Percentiles rank a stretch among this genome's conserved stretches.
These are phyloP conservation scores for Araneus ventricosus DNA, from an alignment of 1,140 invertebrate species.

Conservation along the genomic window DNA sequence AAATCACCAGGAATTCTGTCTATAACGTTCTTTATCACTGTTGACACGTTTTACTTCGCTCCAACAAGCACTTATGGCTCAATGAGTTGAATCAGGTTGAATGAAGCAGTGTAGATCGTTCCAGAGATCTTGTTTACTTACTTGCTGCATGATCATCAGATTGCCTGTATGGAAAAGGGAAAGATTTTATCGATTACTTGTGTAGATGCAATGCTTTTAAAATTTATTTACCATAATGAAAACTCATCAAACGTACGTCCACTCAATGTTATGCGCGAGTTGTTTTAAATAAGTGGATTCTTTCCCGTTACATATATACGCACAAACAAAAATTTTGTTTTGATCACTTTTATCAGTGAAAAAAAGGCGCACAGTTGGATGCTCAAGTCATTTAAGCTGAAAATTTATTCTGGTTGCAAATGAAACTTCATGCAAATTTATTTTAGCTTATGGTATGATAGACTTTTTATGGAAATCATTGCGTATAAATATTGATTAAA, in stretches of 20 bases:
- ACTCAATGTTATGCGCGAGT: not conserved
- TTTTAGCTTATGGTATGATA: not conserved
- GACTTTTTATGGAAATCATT: not conserved
- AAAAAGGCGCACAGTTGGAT: not conserved
- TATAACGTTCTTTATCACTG: not conserved
- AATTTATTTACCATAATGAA: conserved; percentile 37
- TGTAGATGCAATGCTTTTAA: not conserved
- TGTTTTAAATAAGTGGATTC: not conserved
- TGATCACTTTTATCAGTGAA: conserved; percentile 1
- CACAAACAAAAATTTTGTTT: not conserved
- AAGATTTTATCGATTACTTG: not conserved
- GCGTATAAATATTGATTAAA: conserved; percentile 16
- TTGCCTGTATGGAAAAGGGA: not conserved
- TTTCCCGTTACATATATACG: not conserved
- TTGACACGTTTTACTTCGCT: not conserved
- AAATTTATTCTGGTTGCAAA: not conserved
- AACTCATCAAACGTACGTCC: not conserved
- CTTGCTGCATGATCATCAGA: not conserved
- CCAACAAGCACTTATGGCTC: conserved; percentile 13
- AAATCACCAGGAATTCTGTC: not conserved
- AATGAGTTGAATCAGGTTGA: not conserved
- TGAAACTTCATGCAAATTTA: not conserved
- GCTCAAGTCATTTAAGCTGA: not conserved
- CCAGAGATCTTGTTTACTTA: not conserved
- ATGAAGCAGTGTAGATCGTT: not conserved